Percentiles rank a stretch among this genome's conserved stretches.
phyloP scores from a whole-genome alignment of 2,113 vertebrate genomes.

The Orcinus orca region DNA sequence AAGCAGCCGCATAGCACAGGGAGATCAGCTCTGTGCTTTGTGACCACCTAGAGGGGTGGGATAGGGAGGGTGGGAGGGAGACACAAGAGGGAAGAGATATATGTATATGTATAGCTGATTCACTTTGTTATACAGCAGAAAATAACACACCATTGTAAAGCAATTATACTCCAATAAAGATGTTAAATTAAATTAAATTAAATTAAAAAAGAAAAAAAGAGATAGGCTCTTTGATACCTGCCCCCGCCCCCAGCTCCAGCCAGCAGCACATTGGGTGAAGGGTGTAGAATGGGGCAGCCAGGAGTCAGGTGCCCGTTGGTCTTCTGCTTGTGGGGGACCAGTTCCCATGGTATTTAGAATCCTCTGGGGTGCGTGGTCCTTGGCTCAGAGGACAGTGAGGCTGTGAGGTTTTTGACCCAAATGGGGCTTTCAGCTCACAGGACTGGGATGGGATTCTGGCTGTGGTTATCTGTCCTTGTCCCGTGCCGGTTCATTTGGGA shows the following conservation, averaged over 20 bases:
- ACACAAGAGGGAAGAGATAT: too few relatives aligned
- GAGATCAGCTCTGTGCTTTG: too few relatives aligned
- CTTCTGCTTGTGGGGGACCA: not conserved
- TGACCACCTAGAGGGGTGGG: too few relatives aligned
- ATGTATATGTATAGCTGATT: too few relatives aligned
- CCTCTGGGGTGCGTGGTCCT: not conserved
- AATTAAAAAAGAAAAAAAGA: not conserved
- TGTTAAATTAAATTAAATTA: too few relatives aligned
- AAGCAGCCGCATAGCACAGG: too few relatives aligned
- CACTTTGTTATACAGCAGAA: too few relatives aligned
- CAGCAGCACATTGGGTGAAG: not conserved
- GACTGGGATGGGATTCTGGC: not conserved
- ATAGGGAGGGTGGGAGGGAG: too few relatives aligned
- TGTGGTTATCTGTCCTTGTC: not conserved
- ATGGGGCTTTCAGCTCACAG: not conserved
- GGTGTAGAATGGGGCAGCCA: not conserved
- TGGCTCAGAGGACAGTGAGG: not conserved
- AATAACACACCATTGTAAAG: too few relatives aligned
- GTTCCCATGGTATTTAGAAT: not conserved
- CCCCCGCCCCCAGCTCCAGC: not conserved
- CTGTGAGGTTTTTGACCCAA: not conserved
- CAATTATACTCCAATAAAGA: too few relatives aligned
- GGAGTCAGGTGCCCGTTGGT: not conserved
- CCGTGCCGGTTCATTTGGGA: not conserved
- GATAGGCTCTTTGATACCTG: not conserved